Percentiles rank a stretch among this genome's conserved stretches.
These are phyloP conservation scores for Caenorhabditis uteleia DNA, from an alignment of 2,888 invertebrate species.

Conservation along the genomic window DNA sequence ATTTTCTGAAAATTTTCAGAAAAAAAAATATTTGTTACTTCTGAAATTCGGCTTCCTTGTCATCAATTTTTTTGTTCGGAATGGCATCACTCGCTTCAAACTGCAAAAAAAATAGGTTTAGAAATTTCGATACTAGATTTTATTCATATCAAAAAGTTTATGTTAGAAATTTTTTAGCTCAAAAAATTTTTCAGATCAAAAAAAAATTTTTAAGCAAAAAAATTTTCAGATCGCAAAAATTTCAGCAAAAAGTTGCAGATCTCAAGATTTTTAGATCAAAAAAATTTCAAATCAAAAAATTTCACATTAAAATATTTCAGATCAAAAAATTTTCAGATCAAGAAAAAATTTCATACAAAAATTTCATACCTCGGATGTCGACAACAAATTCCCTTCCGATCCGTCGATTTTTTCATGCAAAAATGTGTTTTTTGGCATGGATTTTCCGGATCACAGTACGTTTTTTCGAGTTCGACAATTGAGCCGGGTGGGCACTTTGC, in stretches of 20 bases:
- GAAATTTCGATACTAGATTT: not conserved
- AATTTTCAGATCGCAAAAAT: too few relatives aligned
- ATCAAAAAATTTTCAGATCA: too few relatives aligned
- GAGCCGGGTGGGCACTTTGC: conserved; percentile 43
- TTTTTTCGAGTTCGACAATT: conserved; percentile 5
- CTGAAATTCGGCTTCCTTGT: too few relatives aligned
- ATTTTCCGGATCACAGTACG: conserved; percentile 41
- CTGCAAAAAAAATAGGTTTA: conserved; percentile 8
- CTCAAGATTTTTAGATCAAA: not conserved
- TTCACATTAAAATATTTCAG: conserved; percentile 7
- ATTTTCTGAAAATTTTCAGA: too few relatives aligned
- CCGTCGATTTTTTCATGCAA: conserved; percentile 44
- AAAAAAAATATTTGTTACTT: too few relatives aligned
- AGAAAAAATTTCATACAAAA: too few relatives aligned
- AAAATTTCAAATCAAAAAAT: not conserved
- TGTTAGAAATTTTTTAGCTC: too few relatives aligned
- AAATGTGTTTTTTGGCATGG: conserved; percentile 42
- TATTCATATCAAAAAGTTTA: not conserved
- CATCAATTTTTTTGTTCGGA: not conserved
- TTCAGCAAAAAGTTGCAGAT: not conserved
- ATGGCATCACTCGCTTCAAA: conserved; percentile 19
- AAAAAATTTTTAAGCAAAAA: too few relatives aligned
- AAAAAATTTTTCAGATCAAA: too few relatives aligned
- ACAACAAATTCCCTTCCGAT: conserved; percentile 49
- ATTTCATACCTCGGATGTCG: conserved; percentile 43